Conservation (phyloP, 2,888 invertebrate species). For the Eulithis prunata region DNA sequence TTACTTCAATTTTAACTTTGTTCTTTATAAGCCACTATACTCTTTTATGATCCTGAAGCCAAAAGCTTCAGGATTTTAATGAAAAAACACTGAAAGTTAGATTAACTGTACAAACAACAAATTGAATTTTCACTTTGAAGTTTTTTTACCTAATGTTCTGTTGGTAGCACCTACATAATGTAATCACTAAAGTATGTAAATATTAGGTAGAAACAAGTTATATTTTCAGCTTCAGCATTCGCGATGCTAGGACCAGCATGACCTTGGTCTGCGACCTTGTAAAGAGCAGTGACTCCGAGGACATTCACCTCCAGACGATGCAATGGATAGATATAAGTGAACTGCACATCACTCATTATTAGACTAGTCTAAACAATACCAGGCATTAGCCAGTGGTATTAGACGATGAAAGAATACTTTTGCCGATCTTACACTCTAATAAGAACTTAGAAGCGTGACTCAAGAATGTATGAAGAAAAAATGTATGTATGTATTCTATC, state of each 20-base stretch:
- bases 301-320: slow-evolving; percentile 9
- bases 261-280: slow-evolving; percentile 21
- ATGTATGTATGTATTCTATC: too few relatives aligned
- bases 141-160: too few relatives aligned
- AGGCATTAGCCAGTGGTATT: too few relatives aligned
- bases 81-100: background rate
- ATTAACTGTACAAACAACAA: background rate
- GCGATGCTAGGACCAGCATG: slow-evolving; percentile 17
- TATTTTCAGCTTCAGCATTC: background rate
- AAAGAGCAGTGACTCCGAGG: slow-evolving; percentile 1
- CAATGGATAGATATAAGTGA: background rate
- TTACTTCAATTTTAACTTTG: background rate
- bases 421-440: too few relatives aligned
- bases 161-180: too few relatives aligned
- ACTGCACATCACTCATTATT: too few relatives aligned
- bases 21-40: background rate
- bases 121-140: background rate
- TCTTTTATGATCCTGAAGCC: background rate
- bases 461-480: too few relatives aligned
- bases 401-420: too few relatives aligned
- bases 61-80: background rate
- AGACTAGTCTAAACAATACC: too few relatives aligned
- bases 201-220: too few relatives aligned
- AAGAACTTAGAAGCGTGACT: too few relatives aligned
- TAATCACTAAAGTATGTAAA: too few relatives aligned